Conservation (phyloP, 1,140 invertebrate species). For the Drosophila virilis region DNA sequence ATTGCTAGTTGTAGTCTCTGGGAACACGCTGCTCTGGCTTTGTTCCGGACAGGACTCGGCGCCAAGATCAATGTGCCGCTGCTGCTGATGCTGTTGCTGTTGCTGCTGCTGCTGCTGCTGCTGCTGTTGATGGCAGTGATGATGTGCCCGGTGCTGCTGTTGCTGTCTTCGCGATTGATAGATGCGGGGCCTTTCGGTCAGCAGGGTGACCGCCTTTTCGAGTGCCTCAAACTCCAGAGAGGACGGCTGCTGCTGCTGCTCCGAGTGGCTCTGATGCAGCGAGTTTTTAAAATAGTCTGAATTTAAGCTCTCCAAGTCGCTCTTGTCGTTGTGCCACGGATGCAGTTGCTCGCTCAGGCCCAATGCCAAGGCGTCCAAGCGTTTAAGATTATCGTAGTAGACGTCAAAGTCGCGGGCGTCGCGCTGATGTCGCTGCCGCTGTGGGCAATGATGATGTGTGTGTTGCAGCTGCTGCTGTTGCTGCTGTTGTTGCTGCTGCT, state of each 20-base stretch:
- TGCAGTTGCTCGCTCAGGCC: constrained; percentile 72
- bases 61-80: constrained; percentile 56
- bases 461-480: constrained; percentile 41
- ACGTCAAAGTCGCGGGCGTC: constrained; percentile 76
- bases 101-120: constrained; percentile 44
- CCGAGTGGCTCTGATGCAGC: constrained; percentile 71
- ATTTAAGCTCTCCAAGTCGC: constrained; percentile 87
- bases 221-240: constrained; percentile 72
- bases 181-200: constrained; percentile 71
- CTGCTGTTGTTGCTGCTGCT: constrained; percentile 2
- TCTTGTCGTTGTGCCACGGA: constrained; percentile 84
- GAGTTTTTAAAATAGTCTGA: constrained; percentile 88
- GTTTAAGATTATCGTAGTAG: constrained; percentile 83
- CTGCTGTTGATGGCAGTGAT: constrained; percentile 41
- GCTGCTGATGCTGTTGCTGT: no score
- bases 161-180: constrained; percentile 74
- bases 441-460: constrained; percentile 25
- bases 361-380: constrained; percentile 77
- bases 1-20: constrained; percentile 80
- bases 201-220: constrained; percentile 62
- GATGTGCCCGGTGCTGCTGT: constrained; percentile 37
- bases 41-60: constrained; percentile 79
- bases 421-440: constrained; percentile 26
- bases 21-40: constrained; percentile 79
- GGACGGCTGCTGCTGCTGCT: constrained; percentile 53